Evolutionary conservation across 1,140 invertebrate species (phyloP).

Genomic region (Plectrocnemia conspersa): DNA sequence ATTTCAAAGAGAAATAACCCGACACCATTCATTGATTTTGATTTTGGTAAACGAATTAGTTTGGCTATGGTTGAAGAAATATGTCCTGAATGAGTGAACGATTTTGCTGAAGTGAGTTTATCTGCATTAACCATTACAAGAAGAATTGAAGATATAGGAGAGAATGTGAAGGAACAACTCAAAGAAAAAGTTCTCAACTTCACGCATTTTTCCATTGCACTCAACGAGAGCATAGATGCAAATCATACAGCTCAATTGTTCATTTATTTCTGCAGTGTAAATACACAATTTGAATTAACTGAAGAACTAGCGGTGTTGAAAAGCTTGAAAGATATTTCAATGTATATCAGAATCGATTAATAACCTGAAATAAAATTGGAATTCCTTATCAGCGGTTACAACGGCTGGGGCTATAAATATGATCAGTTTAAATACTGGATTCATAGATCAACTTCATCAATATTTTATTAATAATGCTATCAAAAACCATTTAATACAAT

Average conservation of each 20-base stretch:
- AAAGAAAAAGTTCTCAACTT: slow-evolving; percentile 1
- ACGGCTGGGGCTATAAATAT: no score
- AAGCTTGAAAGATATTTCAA: not conserved
- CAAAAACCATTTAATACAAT: no score
- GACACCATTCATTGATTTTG: no score
- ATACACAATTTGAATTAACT: not conserved
- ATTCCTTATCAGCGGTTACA: slow-evolving; percentile 1
- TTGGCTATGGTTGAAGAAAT: slow-evolving; percentile 1
- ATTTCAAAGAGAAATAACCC: no score
- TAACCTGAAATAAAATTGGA: slow-evolving; percentile 1
- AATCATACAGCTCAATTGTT: not conserved
- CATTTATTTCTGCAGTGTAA: not conserved
- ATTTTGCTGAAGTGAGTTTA: not conserved
- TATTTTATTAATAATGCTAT: no score
- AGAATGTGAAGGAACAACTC: not conserved
- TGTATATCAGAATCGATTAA: slow-evolving; percentile 2
- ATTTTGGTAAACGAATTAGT: not conserved
- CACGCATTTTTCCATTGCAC: slow-evolving; percentile 5
- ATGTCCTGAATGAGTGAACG: not conserved
- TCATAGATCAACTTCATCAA: no score
- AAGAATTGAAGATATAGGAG: not conserved
- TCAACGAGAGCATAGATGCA: not conserved
- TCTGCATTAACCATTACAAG: not conserved
- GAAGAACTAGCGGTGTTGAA: not conserved
- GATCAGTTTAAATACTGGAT: not conserved